Base-by-base conservation (phyloP, 1,140 invertebrate genomes). In the Zophobas atratus region DNA sequence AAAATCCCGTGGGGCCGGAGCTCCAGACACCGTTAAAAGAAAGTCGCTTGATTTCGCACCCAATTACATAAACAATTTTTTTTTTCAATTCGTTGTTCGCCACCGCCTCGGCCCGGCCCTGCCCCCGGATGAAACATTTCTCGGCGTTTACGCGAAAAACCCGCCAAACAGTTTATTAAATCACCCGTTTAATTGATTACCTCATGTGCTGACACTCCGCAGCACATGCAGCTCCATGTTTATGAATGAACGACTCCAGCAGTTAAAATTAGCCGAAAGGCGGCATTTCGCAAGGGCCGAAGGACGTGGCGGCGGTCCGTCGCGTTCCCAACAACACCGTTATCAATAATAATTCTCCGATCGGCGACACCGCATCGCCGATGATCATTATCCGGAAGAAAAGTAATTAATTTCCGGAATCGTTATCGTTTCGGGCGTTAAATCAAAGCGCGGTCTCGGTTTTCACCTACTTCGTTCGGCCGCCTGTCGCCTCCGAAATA, bases 401-500 rank as follows among this genome's bases (percentile, higher is more conserved):
- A 70, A 41, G 39, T 70, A 70, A 70, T 70, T 70, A 70, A 70
- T 70, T 70, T 70, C 63, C 39, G 46, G 39, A 70, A 70, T 70
- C 63, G 63, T 70, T 70, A 70, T 70, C 63, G 39, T 70, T 46
- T 70, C 63, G 32, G 34, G 63, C 63, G 48, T 70, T 70, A 70
- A 70, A 70, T 70, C 63, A 70, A 70, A 70, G 63, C 60, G 20
- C 46, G 46, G 63, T 70, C 36, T 70, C 48, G 63, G 63, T 70
- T 70, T 70, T 70, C 63, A 70, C 63, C 63, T 70, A 70, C 39
- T 70, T 70, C 63, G 39, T 67, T 20, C 20, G 39, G 75, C 63
- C 53, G 49, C 57, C 57, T 76, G 75, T 76, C 75, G 57, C 55
- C 75, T 46, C 33, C 57, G 57, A 76, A 76, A 76, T 76, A 76